Evolutionary conservation across 2,797 vertebrate genomes (phyloP).

Genomic region (Rhincodon typus): DNA sequence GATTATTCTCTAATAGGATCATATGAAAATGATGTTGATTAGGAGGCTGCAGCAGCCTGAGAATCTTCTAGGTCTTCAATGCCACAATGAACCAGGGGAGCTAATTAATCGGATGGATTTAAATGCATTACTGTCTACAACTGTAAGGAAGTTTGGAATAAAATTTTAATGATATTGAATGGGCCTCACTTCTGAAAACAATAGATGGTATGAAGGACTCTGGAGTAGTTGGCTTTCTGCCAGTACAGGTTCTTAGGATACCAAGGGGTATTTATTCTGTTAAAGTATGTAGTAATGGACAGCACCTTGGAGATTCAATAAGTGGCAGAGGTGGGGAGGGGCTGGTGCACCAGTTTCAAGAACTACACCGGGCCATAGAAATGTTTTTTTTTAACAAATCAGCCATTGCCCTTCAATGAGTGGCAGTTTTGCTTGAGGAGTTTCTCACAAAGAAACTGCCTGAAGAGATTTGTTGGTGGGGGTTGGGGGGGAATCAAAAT

Average conservation of each 20-base stretch:
- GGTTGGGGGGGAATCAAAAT: background rate
- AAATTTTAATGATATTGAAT: constrained; percentile 24
- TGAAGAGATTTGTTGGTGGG: background rate
- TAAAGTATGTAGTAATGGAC: background rate
- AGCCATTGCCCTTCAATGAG: background rate
- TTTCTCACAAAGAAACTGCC: background rate
- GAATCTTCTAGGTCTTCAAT: background rate
- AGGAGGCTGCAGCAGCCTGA: background rate
- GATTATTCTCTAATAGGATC: background rate
- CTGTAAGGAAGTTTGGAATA: background rate
- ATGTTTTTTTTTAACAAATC: no score
- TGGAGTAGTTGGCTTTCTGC: background rate
- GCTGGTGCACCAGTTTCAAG: background rate
- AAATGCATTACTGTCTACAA: background rate
- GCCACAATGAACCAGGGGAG: background rate
- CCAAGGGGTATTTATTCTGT: background rate
- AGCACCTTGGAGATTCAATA: background rate
- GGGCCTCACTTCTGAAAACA: background rate
- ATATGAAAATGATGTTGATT: background rate
- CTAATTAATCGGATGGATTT: background rate
- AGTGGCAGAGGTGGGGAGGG: background rate
- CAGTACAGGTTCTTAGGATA: background rate
- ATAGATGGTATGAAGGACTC: background rate
- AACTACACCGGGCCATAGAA: background rate
- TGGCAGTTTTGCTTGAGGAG: constrained; percentile 21